Base-by-base conservation (phyloP, 1,140 invertebrate species). In the Asbolus verrucosus region DNA sequence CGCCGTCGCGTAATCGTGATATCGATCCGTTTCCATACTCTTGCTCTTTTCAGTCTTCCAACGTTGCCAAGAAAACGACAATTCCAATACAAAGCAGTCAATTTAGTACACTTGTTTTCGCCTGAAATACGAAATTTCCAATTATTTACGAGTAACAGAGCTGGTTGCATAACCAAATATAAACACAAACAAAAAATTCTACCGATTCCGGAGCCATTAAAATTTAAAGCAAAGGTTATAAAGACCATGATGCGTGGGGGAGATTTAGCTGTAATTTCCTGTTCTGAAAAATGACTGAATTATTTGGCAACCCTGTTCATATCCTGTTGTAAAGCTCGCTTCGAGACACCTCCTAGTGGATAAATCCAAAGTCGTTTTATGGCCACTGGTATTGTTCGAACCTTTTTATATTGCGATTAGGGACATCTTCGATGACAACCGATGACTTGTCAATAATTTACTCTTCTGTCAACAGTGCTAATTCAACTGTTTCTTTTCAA, bases 1-100 rank as follows among this genome's bases (percentile, higher is more conserved):
- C 61, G 61, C 39, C 61, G 61, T 39, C 31, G 61, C 61, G 61
- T 63, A 63, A 63, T 63, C 61, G 33, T 63, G 61, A 63, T 63
- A 63, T 63, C 61, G 61, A 63, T 63, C 61, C 61, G 33, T 13
- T 63, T 39, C 36, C 31, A 39, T 39, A 41, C 61, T 27, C 61
- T 63, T 63, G 33, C 61, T 63, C 61, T 41, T 63, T 63, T 18
- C 61, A 63, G 41, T 63, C 61, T 30, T 63, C 33, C 61, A 31
- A 18, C 16, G 59, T 63, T 63, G 33, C 61, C 33, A 63, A 63
- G 46, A 54, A 54, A 54, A 54, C 18, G 46, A 54, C 46, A 54
- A 54, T 54, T 54, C 21, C 46, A n/a, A 54, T 54, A 54, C 46
- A 54, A 54, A 50, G 13, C 43, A n/a, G 6, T 14, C 43, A 27